Conservation (phyloP, 2,888 invertebrate genomes). For the Drepana falcataria region DNA sequence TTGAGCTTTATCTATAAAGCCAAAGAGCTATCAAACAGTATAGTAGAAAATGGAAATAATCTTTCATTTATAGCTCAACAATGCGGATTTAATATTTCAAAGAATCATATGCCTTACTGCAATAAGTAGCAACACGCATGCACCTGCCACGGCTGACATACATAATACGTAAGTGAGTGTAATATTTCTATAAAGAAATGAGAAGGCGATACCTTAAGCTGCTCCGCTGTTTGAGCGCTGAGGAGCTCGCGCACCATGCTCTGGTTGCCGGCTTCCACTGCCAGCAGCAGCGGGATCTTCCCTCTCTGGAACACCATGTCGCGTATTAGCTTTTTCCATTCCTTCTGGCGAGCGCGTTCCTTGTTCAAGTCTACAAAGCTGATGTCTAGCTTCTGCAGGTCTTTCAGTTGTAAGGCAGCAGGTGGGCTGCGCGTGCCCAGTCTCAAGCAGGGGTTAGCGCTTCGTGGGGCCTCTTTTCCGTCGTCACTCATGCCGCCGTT, state of each 20-base stretch:
- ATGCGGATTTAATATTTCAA: background rate
- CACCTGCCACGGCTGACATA: background rate
- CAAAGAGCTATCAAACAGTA: no score
- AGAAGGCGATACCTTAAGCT: constrained; percentile 82
- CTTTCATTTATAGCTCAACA: background rate
- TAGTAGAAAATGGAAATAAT: no score
- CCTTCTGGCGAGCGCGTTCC: constrained; percentile 69
- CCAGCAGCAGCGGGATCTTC: constrained; percentile 94
- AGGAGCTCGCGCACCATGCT: constrained; percentile 96
- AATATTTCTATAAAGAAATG: constrained; percentile 2
- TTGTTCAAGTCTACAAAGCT: constrained; percentile 75
- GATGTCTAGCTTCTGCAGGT: constrained; percentile 68
- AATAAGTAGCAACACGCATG: background rate
- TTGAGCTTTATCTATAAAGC: no score
- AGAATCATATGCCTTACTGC: background rate
- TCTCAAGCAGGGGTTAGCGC: constrained; percentile 42
- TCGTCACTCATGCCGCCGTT: constrained; percentile 40
- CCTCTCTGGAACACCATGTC: constrained; percentile 88
- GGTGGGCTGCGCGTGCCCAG: constrained; percentile 53
- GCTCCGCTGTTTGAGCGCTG: constrained; percentile 90
- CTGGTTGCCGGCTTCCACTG: constrained; percentile 96
- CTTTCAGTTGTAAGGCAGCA: constrained; percentile 48
- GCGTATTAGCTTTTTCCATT: constrained; percentile 79
- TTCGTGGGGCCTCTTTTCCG: constrained; percentile 46
- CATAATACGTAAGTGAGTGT: background rate